phyloP scores from a whole-genome alignment of 2,888 invertebrate genomes.

The Parnassius apollo region DNA sequence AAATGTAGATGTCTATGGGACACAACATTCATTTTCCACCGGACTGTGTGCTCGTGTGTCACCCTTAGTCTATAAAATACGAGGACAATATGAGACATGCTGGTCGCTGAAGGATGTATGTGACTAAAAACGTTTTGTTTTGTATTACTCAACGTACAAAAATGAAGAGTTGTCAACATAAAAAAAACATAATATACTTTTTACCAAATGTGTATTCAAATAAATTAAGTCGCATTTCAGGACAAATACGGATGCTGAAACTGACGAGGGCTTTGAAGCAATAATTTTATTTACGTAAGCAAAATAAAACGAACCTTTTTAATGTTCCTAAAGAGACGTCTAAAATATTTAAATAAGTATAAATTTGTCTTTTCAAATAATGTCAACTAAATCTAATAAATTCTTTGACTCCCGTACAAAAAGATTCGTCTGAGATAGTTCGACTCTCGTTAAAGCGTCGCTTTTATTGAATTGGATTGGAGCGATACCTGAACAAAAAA shows the following conservation, averaged over 20 bases:
- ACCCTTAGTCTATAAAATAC: too few species aligned
- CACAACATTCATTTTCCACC: too few species aligned
- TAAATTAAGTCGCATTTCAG: slow-evolving; percentile 8
- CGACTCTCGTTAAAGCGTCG: slow-evolving; percentile 17
- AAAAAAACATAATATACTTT: background rate
- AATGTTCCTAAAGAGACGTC: slow-evolving; percentile 47
- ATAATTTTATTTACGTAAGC: too few species aligned
- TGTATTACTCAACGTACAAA: background rate
- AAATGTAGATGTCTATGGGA: too few species aligned
- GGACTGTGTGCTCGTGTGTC: too few species aligned
- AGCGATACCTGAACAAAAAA: slow-evolving; percentile 10
- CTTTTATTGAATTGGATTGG: slow-evolving; percentile 16
- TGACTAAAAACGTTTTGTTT: too few species aligned
- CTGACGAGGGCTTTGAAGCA: slow-evolving; percentile 5
- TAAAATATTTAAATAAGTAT: slow-evolving; percentile 45
- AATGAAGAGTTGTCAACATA: background rate
- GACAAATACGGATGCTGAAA: slow-evolving; percentile 14
- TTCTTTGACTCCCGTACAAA: slow-evolving; percentile 37
- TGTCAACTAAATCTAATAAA: slow-evolving; percentile 47
- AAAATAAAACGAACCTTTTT: too few species aligned
- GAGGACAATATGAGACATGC: background rate
- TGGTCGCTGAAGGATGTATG: too few species aligned
- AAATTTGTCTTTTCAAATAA: slow-evolving; percentile 48
- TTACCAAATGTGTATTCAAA: background rate
- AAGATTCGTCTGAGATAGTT: background rate